These are phyloP conservation scores for Regulus satrapa DNA, from an alignment of 2,113 vertebrate species.

Conservation along the genomic window DNA sequence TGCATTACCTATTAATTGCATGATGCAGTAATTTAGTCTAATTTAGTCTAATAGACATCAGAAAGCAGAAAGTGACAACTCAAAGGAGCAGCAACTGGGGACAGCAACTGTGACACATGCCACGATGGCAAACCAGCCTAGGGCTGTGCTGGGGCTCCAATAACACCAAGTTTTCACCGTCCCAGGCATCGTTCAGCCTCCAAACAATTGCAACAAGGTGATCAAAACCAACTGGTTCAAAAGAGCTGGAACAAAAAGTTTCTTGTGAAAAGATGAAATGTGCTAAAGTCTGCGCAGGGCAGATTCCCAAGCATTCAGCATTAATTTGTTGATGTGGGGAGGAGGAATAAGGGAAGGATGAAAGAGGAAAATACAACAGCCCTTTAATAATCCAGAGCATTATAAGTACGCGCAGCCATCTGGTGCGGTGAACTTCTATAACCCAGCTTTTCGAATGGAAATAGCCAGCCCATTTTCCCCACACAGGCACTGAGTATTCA, in stretches of 20 bases:
- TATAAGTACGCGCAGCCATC: conserved; percentile 48
- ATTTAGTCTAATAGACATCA: background rate
- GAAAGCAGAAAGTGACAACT: background rate
- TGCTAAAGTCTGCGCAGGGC: background rate
- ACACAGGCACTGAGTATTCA: background rate
- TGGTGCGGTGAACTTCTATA: conserved; percentile 51
- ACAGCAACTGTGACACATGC: background rate
- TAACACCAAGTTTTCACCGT: background rate
- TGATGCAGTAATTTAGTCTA: background rate
- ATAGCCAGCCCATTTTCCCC: background rate
- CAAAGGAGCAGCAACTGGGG: accelerated
- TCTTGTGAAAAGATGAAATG: background rate
- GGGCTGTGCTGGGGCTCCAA: background rate
- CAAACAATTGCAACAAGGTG: background rate
- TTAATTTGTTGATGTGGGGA: conserved; percentile 29
- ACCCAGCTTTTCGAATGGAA: conserved; percentile 50
- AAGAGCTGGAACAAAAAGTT: background rate
- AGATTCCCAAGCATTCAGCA: background rate
- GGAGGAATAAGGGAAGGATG: conserved; percentile 34
- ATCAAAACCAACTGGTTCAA: background rate
- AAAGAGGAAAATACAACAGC: conserved; percentile 45
- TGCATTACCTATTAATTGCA: background rate
- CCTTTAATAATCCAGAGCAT: conserved; percentile 62
- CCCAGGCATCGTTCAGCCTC: accelerated
- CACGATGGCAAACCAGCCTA: background rate